Evolutionary conservation across 2,113 vertebrate genomes (phyloP).

Genomic region (Silurus glanis): DNA sequence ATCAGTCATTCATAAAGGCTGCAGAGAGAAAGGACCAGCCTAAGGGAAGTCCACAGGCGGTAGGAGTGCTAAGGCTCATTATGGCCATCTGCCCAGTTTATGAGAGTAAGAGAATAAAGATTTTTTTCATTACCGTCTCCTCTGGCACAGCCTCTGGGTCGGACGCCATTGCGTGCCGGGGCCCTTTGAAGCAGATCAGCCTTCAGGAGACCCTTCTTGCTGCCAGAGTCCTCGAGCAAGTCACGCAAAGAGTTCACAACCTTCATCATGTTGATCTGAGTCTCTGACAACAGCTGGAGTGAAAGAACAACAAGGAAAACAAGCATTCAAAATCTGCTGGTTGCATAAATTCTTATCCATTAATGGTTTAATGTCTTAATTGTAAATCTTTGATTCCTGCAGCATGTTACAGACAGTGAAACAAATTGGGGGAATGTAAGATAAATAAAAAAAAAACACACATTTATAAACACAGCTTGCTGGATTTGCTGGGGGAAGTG

Average conservation of each 20-base stretch:
- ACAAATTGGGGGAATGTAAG: background rate
- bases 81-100: constrained; percentile 12
- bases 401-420: background rate
- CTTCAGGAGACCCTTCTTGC: constrained; percentile 72
- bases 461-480: background rate
- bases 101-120: constrained; percentile 10
- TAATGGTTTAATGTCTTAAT: background rate
- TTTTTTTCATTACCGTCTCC: constrained; percentile 65
- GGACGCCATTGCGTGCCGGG: constrained; percentile 61
- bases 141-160: constrained; percentile 74
- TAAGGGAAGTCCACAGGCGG: background rate
- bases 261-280: constrained; percentile 80
- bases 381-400: background rate
- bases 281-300: constrained; percentile 83
- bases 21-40: background rate
- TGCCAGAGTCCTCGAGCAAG: constrained; percentile 76
- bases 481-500: too few species aligned
- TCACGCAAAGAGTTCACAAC: constrained; percentile 81
- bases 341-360: background rate
- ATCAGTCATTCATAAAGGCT: constrained; percentile 29
- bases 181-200: constrained; percentile 75
- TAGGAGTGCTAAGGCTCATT: constrained; percentile 37
- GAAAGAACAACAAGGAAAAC: background rate
- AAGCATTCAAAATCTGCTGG: background rate
- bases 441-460: background rate